A percentile compares a stretch with the other conserved stretches of the same genome.
Evolutionary conservation across 2,888 invertebrate genomes (phyloP).

Genomic region (Rhagium mordax): DNA sequence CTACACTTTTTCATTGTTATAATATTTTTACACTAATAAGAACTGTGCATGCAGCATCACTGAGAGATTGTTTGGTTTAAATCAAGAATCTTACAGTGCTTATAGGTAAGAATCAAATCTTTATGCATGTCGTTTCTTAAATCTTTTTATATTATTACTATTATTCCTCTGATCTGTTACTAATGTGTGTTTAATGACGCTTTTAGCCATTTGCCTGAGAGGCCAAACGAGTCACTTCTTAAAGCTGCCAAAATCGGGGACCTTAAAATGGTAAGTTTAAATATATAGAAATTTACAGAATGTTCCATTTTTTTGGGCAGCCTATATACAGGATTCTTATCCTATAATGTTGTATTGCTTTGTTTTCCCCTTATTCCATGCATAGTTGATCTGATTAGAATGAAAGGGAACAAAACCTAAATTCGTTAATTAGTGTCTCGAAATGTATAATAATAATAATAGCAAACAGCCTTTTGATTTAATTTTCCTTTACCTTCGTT

Average conservation of each 20-base stretch:
- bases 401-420: no score
- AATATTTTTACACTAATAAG: slow-evolving; percentile 54
- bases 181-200: slow-evolving; percentile 51
- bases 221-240: slow-evolving; percentile 85
- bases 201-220: slow-evolving; percentile 85
- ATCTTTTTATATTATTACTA: slow-evolving; percentile 6
- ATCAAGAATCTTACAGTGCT: slow-evolving; percentile 81
- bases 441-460: no score
- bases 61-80: slow-evolving; percentile 86
- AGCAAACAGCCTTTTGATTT: no score
- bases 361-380: no score
- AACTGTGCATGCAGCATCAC: slow-evolving; percentile 84
- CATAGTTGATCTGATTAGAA: no score
- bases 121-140: slow-evolving; percentile 31
- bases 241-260: slow-evolving; percentile 90
- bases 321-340: background rate
- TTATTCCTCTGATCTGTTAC: background rate
- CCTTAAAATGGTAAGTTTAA: slow-evolving; percentile 79
- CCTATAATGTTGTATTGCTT: background rate
- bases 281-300: background rate
- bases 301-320: no score
- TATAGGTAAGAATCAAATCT: slow-evolving; percentile 73
- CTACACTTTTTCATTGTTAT: slow-evolving; percentile 46
- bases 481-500: no score
- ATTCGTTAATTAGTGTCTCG: no score